phyloP scores from a whole-genome alignment of 2,113 vertebrate species.

The Cyphotilapia sp. region DNA sequence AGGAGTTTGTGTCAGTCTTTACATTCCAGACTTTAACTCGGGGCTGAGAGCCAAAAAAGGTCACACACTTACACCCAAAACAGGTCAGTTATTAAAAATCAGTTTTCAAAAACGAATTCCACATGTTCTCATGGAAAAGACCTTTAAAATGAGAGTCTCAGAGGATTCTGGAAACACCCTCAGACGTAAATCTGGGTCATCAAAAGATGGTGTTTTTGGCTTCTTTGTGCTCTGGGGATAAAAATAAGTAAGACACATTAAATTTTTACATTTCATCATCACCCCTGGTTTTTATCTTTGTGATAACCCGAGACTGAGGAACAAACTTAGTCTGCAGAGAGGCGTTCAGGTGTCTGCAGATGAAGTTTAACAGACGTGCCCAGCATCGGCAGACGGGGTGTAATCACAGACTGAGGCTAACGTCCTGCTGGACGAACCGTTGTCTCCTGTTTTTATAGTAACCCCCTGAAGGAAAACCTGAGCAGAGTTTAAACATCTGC shows the following conservation, averaged over 20 bases:
- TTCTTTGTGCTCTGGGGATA: not conserved
- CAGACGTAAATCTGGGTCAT: not conserved
- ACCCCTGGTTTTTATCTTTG: not conserved
- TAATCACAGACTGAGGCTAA: not conserved
- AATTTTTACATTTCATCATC: not conserved
- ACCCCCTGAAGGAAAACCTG: not conserved
- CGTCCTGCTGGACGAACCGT: not conserved
- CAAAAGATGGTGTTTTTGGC: not conserved
- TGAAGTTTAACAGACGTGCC: not conserved
- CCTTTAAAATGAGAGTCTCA: not conserved
- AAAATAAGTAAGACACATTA: not conserved
- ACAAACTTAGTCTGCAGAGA: not conserved
- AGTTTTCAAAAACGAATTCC: not conserved
- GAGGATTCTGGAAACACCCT: not conserved
- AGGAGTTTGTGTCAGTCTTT: not conserved
- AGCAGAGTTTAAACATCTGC: not conserved
- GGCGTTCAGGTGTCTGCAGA: not conserved
- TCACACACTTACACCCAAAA: not conserved
- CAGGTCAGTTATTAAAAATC: not conserved
- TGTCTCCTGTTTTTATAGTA: not conserved
- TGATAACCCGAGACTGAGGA: not conserved
- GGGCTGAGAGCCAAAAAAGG: not conserved
- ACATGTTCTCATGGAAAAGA: not conserved
- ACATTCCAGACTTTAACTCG: not conserved
- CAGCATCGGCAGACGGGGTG: not conserved